Percentiles rank a stretch among this genome's conserved stretches.
These are phyloP conservation scores for Congeria kusceri DNA, from an alignment of 2,888 invertebrate genomes.

Conservation along the genomic window DNA sequence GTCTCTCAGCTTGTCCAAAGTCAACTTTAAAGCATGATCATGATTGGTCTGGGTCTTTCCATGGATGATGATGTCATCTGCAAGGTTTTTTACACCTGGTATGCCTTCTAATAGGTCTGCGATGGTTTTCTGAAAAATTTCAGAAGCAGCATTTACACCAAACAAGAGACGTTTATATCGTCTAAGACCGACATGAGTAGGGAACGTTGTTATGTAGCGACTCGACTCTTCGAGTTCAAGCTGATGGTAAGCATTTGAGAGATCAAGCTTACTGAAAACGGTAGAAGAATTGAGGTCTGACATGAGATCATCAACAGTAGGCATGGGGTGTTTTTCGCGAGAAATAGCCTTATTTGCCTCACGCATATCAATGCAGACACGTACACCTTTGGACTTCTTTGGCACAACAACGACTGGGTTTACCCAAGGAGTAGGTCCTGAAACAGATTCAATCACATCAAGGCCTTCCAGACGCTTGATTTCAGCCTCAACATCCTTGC, in stretches of 20 bases:
- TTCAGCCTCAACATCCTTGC: slow-evolving; percentile 65
- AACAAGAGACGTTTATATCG: not conserved
- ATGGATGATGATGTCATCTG: slow-evolving; percentile 43
- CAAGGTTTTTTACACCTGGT: slow-evolving; percentile 34
- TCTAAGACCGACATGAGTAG: not conserved
- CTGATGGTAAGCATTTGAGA: slow-evolving; percentile 68
- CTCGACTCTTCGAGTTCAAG: slow-evolving; percentile 58
- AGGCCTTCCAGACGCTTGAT: slow-evolving; percentile 60
- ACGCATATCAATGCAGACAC: slow-evolving; percentile 70
- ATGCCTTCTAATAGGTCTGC: slow-evolving; percentile 33
- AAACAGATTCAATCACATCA: slow-evolving; percentile 72
- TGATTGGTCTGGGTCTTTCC: slow-evolving; percentile 34
- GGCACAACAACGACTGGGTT: slow-evolving; percentile 72
- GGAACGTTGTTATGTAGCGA: slow-evolving; percentile 60
- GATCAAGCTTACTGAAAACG: slow-evolving; percentile 65
- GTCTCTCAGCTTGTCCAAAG: slow-evolving; percentile 29
- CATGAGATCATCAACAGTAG: slow-evolving; percentile 67
- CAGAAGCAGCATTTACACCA: slow-evolving; percentile 31
- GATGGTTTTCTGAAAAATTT: slow-evolving; percentile 40
- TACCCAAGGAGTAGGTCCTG: slow-evolving; percentile 75
- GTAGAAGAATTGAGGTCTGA: slow-evolving; percentile 59
- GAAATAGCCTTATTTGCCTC: slow-evolving; percentile 64
- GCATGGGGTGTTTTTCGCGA: slow-evolving; percentile 61
- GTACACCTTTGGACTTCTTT: slow-evolving; percentile 60
- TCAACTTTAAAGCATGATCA: slow-evolving; percentile 31